Percentiles rank a stretch among this genome's conserved stretches.
phyloP scores from a whole-genome alignment of 1,140 invertebrate genomes.

The Nasonia vitripennis region DNA sequence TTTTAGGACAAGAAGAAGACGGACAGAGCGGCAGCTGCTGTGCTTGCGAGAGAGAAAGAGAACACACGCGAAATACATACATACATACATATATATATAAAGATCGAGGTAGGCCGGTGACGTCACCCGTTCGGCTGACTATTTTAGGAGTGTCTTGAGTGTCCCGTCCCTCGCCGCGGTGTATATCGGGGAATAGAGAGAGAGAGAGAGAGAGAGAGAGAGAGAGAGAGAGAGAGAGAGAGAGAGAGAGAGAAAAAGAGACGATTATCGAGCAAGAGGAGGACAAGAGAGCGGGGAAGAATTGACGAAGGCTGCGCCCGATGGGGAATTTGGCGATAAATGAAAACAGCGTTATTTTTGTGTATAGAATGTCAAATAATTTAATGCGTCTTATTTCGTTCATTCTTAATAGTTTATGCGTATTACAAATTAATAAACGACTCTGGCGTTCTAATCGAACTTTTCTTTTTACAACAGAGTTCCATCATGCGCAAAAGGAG shows the following conservation, averaged over 20 bases:
- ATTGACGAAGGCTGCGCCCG: not conserved
- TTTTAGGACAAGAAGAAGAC: conserved; percentile 5
- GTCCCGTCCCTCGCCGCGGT: conserved; percentile 44
- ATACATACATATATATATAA: not conserved
- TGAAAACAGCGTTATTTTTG: conserved; percentile 33
- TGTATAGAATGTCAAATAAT: conserved; percentile 62
- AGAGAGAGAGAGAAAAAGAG: not conserved
- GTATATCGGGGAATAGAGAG: conserved; percentile 35
- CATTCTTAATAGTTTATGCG: conserved; percentile 49
- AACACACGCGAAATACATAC: not conserved
- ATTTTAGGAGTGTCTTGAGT: conserved; percentile 69
- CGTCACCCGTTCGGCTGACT: conserved; percentile 65
- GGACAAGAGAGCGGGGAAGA: conserved; percentile 35
- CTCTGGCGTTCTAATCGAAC: conserved; percentile 20
- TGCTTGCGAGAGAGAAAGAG: not conserved
- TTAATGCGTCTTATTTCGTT: conserved; percentile 64
- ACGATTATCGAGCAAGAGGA: conserved; percentile 23
- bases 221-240: not conserved
- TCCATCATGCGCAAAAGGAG: not conserved
- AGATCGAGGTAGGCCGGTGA: conserved; percentile 63
- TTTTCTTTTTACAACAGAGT: not conserved
- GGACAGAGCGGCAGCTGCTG: not conserved
- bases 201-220: not conserved
- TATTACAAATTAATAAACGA: conserved; percentile 68
- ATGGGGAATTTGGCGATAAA: conserved; percentile 27